A percentile compares a stretch with the other conserved stretches of the same genome.
Conservation (phyloP, 2,797 vertebrate genomes). For the Ataeniobius toweri region DNA sequence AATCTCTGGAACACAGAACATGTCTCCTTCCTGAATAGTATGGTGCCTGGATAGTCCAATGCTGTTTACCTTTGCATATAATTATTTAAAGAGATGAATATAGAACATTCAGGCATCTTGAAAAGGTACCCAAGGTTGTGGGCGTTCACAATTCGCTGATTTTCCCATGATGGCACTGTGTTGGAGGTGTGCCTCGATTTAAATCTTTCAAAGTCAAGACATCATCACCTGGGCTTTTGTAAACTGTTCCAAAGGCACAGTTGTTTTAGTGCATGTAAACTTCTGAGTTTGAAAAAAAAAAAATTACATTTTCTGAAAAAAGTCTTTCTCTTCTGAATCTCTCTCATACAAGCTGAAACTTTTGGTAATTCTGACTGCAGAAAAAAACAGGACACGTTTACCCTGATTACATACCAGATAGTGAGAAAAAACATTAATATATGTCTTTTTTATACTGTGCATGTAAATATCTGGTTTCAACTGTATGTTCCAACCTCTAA, state of each 20-base stretch:
- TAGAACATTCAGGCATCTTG: neutral
- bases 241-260: neutral
- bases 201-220: too few relatives aligned
- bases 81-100: neutral
- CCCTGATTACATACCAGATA: too few relatives aligned
- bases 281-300: neutral
- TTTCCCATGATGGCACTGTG: neutral
- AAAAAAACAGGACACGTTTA: neutral
- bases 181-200: neutral
- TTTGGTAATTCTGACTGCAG: neutral
- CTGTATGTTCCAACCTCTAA: conserved; percentile 2
- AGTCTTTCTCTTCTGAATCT: neutral
- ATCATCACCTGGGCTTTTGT: neutral
- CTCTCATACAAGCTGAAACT: neutral
- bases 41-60: neutral
- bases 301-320: too few relatives aligned
- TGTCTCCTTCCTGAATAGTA: neutral
- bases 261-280: neutral
- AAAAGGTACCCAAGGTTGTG: neutral
- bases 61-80: neutral
- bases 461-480: neutral
- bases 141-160: neutral
- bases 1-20: neutral
- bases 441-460: neutral
- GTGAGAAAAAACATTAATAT: too few relatives aligned